phyloP scores from a whole-genome alignment of 2,888 invertebrate genomes.

The Cantharis rustica region DNA sequence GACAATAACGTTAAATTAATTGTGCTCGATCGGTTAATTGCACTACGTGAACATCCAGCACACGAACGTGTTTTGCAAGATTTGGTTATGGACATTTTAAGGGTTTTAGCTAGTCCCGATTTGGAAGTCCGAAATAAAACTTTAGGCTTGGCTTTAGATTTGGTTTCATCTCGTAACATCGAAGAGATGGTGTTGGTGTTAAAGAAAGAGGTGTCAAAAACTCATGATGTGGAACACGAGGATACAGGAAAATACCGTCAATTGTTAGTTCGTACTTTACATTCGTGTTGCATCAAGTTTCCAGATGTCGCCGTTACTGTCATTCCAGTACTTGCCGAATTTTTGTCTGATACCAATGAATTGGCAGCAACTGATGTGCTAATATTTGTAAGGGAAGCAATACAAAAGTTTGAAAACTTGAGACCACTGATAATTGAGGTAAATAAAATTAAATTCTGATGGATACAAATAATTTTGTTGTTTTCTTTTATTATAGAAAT shows the following conservation, averaged over 20 bases:
- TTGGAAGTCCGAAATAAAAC: slow-evolving; percentile 76
- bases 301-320: slow-evolving; percentile 94
- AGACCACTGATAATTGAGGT: slow-evolving; percentile 82
- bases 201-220: slow-evolving; percentile 92
- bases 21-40: slow-evolving; percentile 90
- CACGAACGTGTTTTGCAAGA: slow-evolving; percentile 88
- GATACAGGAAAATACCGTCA: slow-evolving; percentile 96
- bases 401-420: slow-evolving; percentile 86
- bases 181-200: slow-evolving; percentile 93
- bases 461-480: neutral
- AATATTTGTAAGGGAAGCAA: slow-evolving; percentile 94
- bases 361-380: slow-evolving; percentile 93
- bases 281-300: slow-evolving; percentile 92
- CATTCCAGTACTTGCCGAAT: slow-evolving; percentile 93
- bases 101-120: slow-evolving; percentile 91
- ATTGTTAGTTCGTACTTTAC: slow-evolving; percentile 91
- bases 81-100: slow-evolving; percentile 95
- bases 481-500: slow-evolving; percentile 56
- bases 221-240: slow-evolving; percentile 83
- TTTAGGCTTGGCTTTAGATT: slow-evolving; percentile 72
- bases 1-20: slow-evolving; percentile 99
- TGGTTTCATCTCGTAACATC: slow-evolving; percentile 90
- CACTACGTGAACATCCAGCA: slow-evolving; percentile 80
- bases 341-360: slow-evolving; percentile 87
- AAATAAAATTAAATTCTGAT: slow-evolving; percentile 11